A percentile compares a stretch with the other conserved stretches of the same genome.
phyloP scores from a whole-genome alignment of 2,113 vertebrate species.

The Callipepla squamata region DNA sequence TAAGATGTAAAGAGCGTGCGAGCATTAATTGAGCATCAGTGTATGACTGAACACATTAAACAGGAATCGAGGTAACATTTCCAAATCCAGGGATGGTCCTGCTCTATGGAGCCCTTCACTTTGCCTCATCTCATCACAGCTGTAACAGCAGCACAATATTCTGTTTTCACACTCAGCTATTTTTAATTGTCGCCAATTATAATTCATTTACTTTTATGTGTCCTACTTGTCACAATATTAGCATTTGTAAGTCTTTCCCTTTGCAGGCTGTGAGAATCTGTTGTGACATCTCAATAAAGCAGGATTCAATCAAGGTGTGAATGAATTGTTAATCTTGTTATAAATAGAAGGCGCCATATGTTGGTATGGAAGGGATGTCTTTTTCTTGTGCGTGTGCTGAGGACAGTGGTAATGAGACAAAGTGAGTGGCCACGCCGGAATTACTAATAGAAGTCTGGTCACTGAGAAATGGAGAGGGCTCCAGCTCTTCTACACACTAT shows the following conservation, averaged over 20 bases:
- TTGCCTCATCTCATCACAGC: neutral
- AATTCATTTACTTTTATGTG: conserved; percentile 80
- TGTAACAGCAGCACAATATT: conserved; percentile 6
- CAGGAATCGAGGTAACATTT: conserved; percentile 42
- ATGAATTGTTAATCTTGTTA: conserved; percentile 82
- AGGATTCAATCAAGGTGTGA: conserved; percentile 82
- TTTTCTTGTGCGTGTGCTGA: conserved; percentile 37
- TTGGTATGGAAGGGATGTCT: conserved; percentile 66
- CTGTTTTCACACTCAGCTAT: conserved; percentile 75
- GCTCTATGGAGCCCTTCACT: conserved; percentile 4
- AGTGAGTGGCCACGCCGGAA: conserved; percentile 46
- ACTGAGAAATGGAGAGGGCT: neutral
- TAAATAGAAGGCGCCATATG: conserved; percentile 81
- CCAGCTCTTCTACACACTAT: neutral
- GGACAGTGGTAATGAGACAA: conserved; percentile 67
- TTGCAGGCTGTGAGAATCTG: conserved; percentile 76
- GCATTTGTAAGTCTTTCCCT: conserved; percentile 78
- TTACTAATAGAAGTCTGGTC: conserved; percentile 18
- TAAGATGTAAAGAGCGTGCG: conserved; percentile 16
- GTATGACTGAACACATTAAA: conserved; percentile 41
- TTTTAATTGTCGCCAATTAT: conserved; percentile 82
- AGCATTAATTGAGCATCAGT: conserved; percentile 57
- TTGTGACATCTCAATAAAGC: conserved; percentile 84
- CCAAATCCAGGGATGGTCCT: conserved; percentile 11
- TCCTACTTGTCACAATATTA: conserved; percentile 82